A percentile compares a stretch with the other conserved stretches of the same genome.
phyloP scores from a whole-genome alignment of 2,888 invertebrate genomes.

The Amiota mariae region DNA sequence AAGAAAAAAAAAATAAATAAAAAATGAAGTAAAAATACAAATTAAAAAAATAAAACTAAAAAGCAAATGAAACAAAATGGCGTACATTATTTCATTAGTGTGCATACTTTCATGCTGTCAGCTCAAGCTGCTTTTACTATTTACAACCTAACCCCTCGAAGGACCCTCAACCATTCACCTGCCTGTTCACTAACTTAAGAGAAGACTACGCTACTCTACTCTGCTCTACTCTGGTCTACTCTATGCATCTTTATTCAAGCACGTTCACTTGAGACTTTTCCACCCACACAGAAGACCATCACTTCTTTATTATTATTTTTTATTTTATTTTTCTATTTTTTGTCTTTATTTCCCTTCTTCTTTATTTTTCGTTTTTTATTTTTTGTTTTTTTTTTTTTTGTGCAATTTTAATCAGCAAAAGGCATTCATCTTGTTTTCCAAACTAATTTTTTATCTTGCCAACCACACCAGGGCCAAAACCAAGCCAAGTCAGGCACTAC shows the following conservation, averaged over 20 bases:
- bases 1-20: no score
- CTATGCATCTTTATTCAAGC: no score
- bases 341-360: neutral
- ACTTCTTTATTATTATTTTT: neutral
- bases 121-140: neutral
- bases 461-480: constrained; percentile 42
- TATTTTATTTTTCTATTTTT: neutral
- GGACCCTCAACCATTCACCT: no score
- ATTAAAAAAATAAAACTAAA: neutral
- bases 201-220: no score
- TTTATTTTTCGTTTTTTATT: neutral
- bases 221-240: no score
- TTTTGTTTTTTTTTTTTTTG: constrained; percentile 33
- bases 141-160: no score
- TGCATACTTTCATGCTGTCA: constrained; percentile 8
- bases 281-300: neutral
- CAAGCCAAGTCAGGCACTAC: neutral
- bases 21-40: neutral
- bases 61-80: constrained; percentile 32
- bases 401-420: constrained; percentile 69
- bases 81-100: constrained; percentile 48
- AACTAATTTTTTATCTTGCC: constrained; percentile 66
- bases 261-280: neutral
- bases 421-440: constrained; percentile 70
- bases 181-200: no score